Percentiles rank a stretch among this genome's conserved stretches.
Conservation (phyloP, 2,113 vertebrate genomes). For the Marcusenius ussheri region DNA sequence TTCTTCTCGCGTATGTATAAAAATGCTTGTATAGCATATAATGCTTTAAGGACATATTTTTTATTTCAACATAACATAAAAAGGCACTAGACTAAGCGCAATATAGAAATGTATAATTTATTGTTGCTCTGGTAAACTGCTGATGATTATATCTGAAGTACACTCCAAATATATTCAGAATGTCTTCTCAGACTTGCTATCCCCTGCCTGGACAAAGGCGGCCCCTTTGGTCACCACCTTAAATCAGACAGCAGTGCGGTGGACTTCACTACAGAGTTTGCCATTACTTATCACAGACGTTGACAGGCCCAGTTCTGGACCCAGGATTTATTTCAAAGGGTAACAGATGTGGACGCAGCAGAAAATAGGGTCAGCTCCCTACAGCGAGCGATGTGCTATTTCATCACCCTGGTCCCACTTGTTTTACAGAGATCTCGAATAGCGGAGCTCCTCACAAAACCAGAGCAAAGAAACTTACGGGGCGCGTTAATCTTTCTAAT, state of each 20-base stretch:
- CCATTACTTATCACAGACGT: conserved; percentile 3
- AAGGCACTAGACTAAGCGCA: neutral
- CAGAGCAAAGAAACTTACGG: neutral
- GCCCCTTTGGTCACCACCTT: neutral
- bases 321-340: conserved; percentile 9
- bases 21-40: neutral
- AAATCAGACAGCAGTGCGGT: neutral
- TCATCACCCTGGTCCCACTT: neutral
- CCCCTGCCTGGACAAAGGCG: neutral
- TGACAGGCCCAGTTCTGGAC: conserved; percentile 7
- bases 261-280: neutral
- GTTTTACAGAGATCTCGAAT: too few relatives aligned
- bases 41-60: neutral
- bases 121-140: neutral
- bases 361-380: conserved; percentile 3
- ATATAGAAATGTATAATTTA: neutral
- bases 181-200: neutral
- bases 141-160: neutral
- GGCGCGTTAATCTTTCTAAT: neutral
- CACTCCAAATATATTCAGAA: neutral
- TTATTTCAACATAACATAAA: neutral
- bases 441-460: neutral
- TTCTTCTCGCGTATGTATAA: neutral
- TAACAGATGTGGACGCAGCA: conserved; percentile 8
- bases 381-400: neutral